phyloP scores from a whole-genome alignment of 1,140 invertebrate species.

The Drosophila nannoptera region DNA sequence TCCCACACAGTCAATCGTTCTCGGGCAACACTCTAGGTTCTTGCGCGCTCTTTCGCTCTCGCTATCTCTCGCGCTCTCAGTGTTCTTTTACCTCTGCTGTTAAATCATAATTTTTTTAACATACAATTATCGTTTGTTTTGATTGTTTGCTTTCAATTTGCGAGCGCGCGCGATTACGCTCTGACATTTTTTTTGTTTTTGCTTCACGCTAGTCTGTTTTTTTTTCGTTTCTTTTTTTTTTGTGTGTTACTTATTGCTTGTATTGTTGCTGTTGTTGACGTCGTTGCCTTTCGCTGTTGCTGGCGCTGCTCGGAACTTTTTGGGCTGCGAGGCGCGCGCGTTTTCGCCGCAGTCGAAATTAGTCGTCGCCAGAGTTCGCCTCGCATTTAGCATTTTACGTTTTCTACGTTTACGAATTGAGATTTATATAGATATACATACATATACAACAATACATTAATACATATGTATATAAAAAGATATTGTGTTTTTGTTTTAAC shows the following conservation, averaged over 20 bases:
- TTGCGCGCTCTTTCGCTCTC: slow-evolving; percentile 3
- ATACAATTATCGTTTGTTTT: slow-evolving; percentile 77
- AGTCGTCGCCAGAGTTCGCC: slow-evolving; percentile 62
- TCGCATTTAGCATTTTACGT: slow-evolving; percentile 57
- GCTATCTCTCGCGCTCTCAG: slow-evolving; percentile 5
- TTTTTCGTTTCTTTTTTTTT: slow-evolving; percentile 30
- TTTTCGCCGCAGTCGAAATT: slow-evolving; percentile 76
- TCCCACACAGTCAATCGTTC: background rate
- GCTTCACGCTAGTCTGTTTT: slow-evolving; percentile 28
- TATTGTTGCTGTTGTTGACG: slow-evolving; percentile 14
- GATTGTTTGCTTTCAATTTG: slow-evolving; percentile 74
- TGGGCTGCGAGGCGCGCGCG: slow-evolving; percentile 36
- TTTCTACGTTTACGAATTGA: slow-evolving; percentile 49
- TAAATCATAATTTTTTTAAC: slow-evolving; percentile 77
- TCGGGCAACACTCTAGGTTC: too few relatives aligned
- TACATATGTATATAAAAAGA: slow-evolving; percentile 39
- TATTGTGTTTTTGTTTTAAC: slow-evolving; percentile 29
- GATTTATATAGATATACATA: slow-evolving; percentile 43
- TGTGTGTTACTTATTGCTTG: slow-evolving; percentile 40
- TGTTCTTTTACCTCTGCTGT: slow-evolving; percentile 24
- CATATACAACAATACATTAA: slow-evolving; percentile 37
- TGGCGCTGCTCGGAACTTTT: slow-evolving; percentile 51
- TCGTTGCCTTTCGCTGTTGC: slow-evolving; percentile 35
- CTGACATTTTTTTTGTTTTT: slow-evolving; percentile 46
- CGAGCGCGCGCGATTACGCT: slow-evolving; percentile 66